Percentiles rank a stretch among this genome's conserved stretches.
These are phyloP conservation scores for Liasis olivaceus DNA, from an alignment of 2,797 vertebrate genomes.

Conservation along the genomic window DNA sequence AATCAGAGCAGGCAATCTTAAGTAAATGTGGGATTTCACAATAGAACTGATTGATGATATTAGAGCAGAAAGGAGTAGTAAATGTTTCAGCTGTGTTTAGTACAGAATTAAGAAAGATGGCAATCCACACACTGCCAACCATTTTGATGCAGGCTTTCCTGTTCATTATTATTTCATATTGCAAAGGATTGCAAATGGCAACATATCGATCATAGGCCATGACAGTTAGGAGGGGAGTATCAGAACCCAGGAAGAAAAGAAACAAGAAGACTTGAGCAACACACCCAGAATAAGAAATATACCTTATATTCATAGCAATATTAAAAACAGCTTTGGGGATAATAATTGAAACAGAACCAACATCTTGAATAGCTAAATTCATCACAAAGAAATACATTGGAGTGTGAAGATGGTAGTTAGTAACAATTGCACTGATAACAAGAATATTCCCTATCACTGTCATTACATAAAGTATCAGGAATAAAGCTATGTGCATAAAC, in stretches of 20 bases:
- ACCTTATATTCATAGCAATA: neutral
- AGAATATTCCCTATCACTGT: neutral
- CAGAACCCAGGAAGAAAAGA: neutral
- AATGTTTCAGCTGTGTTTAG: neutral
- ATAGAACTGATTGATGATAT: neutral
- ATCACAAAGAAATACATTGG: constrained; percentile 19
- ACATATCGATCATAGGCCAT: neutral
- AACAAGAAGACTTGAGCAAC: neutral
- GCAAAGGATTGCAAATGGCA: neutral
- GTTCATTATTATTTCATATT: neutral
- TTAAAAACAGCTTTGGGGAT: neutral
- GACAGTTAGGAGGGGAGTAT: neutral
- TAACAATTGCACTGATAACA: neutral
- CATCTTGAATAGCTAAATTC: constrained; percentile 11
- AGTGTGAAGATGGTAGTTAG: neutral
- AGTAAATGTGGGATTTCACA: neutral
- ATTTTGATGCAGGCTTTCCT: neutral
- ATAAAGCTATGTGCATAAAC: neutral
- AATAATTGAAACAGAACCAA: neutral
- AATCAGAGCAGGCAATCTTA: neutral
- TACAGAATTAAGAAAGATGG: neutral
- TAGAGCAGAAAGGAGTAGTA: neutral
- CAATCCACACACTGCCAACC: neutral
- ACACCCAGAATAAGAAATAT: neutral
- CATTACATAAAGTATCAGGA: neutral